These are phyloP conservation scores for Scomber japonicus DNA, from an alignment of 2,113 vertebrate species.

Conservation along the genomic window DNA sequence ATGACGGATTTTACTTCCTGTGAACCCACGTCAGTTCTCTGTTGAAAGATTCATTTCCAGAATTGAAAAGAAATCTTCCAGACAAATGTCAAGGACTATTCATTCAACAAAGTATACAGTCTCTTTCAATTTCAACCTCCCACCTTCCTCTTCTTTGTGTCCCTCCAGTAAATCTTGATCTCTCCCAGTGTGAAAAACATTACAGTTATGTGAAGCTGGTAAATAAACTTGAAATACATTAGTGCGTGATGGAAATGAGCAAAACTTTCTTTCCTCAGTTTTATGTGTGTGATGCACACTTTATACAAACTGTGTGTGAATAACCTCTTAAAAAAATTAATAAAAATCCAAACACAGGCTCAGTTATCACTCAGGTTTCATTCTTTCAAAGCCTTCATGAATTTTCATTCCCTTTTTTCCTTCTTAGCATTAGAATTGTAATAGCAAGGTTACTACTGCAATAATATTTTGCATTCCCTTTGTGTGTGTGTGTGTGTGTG, in stretches of 20 bases:
- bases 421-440: no score
- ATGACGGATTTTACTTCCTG: constrained; percentile 2
- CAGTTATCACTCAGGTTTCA: no score
- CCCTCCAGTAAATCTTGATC: background rate
- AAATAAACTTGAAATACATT: background rate
- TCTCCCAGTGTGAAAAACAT: background rate
- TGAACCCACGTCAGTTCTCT: constrained; percentile 11
- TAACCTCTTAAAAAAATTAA: no score
- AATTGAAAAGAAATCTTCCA: constrained; percentile 19
- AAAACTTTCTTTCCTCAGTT: background rate
- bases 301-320: background rate
- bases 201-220: background rate
- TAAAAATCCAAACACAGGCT: background rate
- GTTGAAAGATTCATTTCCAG: constrained; percentile 5
- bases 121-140: constrained; percentile 10
- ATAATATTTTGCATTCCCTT: no score
- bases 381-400: background rate
- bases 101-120: constrained; percentile 1
- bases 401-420: no score
- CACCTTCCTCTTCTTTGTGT: constrained; percentile 8
- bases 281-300: background rate
- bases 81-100: constrained; percentile 16
- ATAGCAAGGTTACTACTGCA: no score
- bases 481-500: no score
- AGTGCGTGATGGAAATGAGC: background rate